Base-by-base conservation (phyloP, 2,888 invertebrate species). In the Mythimna ferrago region DNA sequence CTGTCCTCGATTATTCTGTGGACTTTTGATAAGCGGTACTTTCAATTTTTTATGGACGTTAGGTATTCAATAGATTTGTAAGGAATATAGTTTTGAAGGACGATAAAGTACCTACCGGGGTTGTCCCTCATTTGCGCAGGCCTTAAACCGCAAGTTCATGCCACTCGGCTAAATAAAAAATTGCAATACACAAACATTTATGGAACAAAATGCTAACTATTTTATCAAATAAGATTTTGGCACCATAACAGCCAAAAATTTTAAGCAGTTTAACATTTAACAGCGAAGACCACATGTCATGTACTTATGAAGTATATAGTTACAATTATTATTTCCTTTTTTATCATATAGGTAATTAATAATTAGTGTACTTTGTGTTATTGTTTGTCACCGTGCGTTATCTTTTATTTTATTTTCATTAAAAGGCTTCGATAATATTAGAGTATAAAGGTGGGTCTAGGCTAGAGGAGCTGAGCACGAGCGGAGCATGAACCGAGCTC, bases 221-320 rank as follows among this genome's bases (percentile, higher is more conserved):
- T 72, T 73, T 72, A 64, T 73, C 41, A 77, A 77, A 71, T 60
- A 73, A 76, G 54, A 75, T 70, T 81, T 84, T 83, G 84, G 83
- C 84, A 83, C 84, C 73, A 11, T 60, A 71, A 58, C 63, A 83
- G 81, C 72, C 66, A 76, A 70, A 57, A 66, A 65, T 71, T 57
- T 60, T 51, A 81, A 78, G 82, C 76, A 73, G 80, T 69, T 82
- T 71, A 76, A 66, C 63, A 61, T 68, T 73, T 60, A 64, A 72
- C 51, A 62, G 64, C 54, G 44, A 67, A 66, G 32, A 76, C 71
- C 68, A 71, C 66, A 53, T 41, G 16, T 38, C 16, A 48, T 26
- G 32, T 70, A 75, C 35, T 35, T 58, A 71, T 14, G 41, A 57
- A 35, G 21, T 56, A 41, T 16, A 48, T 16, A 48, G n/a, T 9